A percentile compares a stretch with the other conserved stretches of the same genome.
Evolutionary conservation across 53 echinoderm and acorn worm genomes (phyloP).

Genomic region (Holothuria scabra): DNA sequence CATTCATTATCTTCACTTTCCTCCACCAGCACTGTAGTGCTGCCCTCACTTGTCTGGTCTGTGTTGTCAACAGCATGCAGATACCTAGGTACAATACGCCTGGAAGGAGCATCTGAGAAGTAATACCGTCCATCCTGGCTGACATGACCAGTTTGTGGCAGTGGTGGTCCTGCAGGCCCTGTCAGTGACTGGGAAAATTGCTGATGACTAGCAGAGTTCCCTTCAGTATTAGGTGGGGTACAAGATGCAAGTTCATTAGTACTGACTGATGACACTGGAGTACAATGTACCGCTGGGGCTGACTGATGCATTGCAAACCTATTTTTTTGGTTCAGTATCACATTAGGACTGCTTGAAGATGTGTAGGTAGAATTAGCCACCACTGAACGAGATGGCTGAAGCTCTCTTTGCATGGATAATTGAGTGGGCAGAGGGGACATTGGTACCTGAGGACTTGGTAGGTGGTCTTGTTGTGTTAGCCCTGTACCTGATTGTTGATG

Average conservation of each 20-base stretch:
- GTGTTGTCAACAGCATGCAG: constrained; percentile 29
- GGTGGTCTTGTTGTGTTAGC: not conserved
- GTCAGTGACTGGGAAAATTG: not conserved
- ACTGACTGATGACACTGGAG: not conserved
- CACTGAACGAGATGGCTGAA: not conserved
- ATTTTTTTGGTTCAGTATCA: constrained; percentile 14
- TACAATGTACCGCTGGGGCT: not conserved
- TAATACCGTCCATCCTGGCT: constrained; percentile 34
- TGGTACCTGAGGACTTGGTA: not conserved
- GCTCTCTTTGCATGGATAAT: not conserved
- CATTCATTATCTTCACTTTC: constrained; percentile 58
- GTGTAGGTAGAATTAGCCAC: not conserved
- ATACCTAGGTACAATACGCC: not conserved
- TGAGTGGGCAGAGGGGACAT: not conserved
- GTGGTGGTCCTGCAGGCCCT: not conserved
- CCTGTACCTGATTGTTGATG: not conserved
- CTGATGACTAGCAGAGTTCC: not conserved
- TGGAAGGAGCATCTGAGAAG: constrained; percentile 27
- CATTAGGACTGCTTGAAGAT: not conserved
- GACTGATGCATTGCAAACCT: constrained; percentile 10
- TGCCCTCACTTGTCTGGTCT: constrained; percentile 34
- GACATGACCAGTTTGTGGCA: constrained; percentile 18
- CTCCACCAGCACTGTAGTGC: constrained; percentile 19
- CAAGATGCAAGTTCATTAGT: not conserved
- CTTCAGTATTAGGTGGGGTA: not conserved